A percentile compares a stretch with the other conserved stretches of the same genome.
Evolutionary conservation across 2,113 vertebrate genomes (phyloP).

Genomic region (Tylochromis polylepis): DNA sequence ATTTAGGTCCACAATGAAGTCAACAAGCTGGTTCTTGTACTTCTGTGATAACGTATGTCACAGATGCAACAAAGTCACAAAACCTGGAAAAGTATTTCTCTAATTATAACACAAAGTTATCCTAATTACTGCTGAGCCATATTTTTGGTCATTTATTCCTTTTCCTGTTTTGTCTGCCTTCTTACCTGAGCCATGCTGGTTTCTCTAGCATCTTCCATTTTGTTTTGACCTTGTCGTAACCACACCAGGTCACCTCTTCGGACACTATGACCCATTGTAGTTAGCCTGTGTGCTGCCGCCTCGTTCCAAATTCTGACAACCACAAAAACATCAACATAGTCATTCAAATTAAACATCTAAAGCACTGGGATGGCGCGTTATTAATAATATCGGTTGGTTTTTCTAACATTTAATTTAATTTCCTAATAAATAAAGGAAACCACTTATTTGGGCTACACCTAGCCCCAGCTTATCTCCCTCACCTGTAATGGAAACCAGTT

Average conservation of each 20-base stretch:
- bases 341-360: background rate
- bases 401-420: background rate
- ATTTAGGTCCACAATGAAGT: accelerated
- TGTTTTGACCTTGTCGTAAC: background rate
- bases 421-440: background rate
- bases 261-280: conserved; percentile 73
- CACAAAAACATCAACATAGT: background rate
- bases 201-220: conserved; percentile 18
- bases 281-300: conserved; percentile 79
- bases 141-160: background rate
- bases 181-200: conserved; percentile 37
- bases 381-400: background rate
- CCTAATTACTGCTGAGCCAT: accelerated
- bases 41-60: background rate
- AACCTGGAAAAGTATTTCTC: background rate
- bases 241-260: conserved; percentile 86
- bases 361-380: background rate
- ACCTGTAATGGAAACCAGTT: background rate
- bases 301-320: conserved; percentile 85
- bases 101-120: background rate
- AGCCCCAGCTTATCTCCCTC: background rate
- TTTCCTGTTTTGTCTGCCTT: accelerated
- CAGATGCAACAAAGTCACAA: background rate
- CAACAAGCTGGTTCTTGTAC: background rate
- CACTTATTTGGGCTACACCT: background rate